Evolutionary conservation across 2,797 vertebrate genomes (phyloP).

Genomic region (Morelia viridis): DNA sequence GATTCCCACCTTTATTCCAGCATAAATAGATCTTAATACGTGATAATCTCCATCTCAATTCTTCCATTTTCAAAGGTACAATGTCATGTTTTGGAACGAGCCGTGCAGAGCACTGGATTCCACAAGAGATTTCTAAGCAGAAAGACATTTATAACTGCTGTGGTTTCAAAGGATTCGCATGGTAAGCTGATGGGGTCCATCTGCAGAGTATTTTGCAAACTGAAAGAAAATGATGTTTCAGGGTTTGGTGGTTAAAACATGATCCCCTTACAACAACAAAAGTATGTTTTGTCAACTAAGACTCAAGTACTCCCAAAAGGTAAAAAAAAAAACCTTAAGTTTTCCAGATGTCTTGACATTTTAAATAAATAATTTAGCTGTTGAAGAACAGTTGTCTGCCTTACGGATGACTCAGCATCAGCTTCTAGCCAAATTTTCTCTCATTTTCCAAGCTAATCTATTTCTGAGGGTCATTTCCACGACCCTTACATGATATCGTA

Average conservation of each 20-base stretch:
- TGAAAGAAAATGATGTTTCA: slow-evolving; percentile 70
- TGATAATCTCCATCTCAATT: slow-evolving; percentile 39
- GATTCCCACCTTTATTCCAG: slow-evolving; percentile 26
- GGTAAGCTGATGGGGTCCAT: slow-evolving; percentile 72
- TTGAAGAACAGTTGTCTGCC: neutral
- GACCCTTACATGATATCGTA: neutral
- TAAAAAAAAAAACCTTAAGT: slow-evolving; percentile 26
- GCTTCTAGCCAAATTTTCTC: neutral
- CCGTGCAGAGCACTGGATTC: slow-evolving; percentile 64
- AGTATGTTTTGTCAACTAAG: slow-evolving; percentile 26
- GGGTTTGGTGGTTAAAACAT: slow-evolving; percentile 67
- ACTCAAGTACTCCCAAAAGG: slow-evolving; percentile 48
- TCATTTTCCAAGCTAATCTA: neutral
- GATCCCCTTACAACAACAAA: slow-evolving; percentile 58
- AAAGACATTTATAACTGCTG: slow-evolving; percentile 66
- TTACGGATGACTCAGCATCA: neutral
- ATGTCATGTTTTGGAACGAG: slow-evolving; percentile 44
- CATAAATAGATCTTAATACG: slow-evolving; percentile 39
- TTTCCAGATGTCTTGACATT: slow-evolving; percentile 54
- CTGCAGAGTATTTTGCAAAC: slow-evolving; percentile 70
- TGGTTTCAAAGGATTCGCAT: slow-evolving; percentile 52
- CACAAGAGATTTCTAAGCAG: slow-evolving; percentile 61
- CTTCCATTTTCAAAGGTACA: slow-evolving; percentile 54
- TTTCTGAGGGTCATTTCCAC: neutral
- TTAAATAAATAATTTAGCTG: slow-evolving; percentile 52